phyloP scores from a whole-genome alignment of 2,888 invertebrate species.

The Drosophila anomelani region DNA sequence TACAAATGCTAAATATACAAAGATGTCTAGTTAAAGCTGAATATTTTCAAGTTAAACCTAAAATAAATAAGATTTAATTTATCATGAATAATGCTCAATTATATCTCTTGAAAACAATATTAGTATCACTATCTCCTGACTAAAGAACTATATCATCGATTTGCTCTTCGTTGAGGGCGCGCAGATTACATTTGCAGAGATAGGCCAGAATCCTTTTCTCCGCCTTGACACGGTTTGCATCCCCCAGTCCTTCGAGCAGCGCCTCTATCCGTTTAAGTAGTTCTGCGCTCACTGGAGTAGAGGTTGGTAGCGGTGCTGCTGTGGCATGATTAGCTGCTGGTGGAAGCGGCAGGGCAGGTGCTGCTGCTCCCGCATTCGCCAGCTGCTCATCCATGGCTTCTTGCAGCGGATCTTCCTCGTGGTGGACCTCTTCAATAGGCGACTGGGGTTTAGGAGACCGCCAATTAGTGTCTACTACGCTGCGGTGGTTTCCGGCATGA shows the following conservation, averaged over 20 bases:
- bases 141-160: conserved; percentile 78
- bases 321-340: not conserved
- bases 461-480: conserved; percentile 23
- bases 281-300: conserved; percentile 36
- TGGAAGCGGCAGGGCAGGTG: not conserved
- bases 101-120: not conserved
- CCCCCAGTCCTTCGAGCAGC: conserved; percentile 75
- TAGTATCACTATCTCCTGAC: not conserved
- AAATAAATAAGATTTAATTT: not conserved
- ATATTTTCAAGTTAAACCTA: not conserved
- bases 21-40: not conserved
- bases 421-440: conserved; percentile 61
- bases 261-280: conserved; percentile 75
- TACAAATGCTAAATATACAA: not conserved
- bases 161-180: conserved; percentile 70
- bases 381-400: conserved; percentile 81
- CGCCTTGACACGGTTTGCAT: conserved; percentile 74
- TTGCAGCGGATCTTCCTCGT: conserved; percentile 78
- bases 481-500: conserved; percentile 34
- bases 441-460: conserved; percentile 54
- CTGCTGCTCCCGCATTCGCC: conserved; percentile 3
- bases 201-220: conserved; percentile 80
- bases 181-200: conserved; percentile 80
- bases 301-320: not conserved
- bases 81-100: not conserved